Percentiles rank a stretch among this genome's conserved stretches.
Evolutionary conservation across 2,888 invertebrate species (phyloP).

Genomic region (Dioctria rufipes): DNA sequence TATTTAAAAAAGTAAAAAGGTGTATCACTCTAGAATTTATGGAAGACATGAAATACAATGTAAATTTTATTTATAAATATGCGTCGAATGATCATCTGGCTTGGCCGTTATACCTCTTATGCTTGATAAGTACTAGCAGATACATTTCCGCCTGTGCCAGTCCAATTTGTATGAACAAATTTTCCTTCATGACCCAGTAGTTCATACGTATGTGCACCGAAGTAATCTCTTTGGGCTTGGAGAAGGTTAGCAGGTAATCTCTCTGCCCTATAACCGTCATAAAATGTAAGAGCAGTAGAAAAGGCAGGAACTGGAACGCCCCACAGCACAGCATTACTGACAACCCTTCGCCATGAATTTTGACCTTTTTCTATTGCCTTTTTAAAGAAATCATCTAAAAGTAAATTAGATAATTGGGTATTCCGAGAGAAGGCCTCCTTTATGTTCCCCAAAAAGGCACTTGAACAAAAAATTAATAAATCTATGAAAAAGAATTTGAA

Average conservation of each 20-base stretch:
- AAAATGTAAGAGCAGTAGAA: conserved; percentile 95
- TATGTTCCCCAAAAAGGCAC: conserved; percentile 90
- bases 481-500: background rate
- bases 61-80: too few relatives aligned
- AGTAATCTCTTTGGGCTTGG: conserved; percentile 98
- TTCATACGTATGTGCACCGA: conserved; percentile 99
- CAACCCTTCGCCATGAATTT: conserved; percentile 87
- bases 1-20: too few relatives aligned
- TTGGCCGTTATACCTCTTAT: conserved; percentile 67
- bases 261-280: conserved; percentile 93
- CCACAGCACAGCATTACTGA: conserved; percentile 78
- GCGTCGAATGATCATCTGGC: too few relatives aligned
- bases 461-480: conserved; percentile 63
- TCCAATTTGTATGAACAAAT: conserved; percentile 99
- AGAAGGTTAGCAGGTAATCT: conserved; percentile 94
- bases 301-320: conserved; percentile 97
- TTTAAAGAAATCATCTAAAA: conserved; percentile 95
- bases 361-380: conserved; percentile 87
- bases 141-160: conserved; percentile 96
- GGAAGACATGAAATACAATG: too few relatives aligned
- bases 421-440: conserved; percentile 94
- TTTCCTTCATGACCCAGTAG: conserved; percentile 86
- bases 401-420: conserved; percentile 86
- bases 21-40: too few relatives aligned
- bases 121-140: conserved; percentile 94